These are phyloP conservation scores for Apistogramma diplotaenia DNA, from an alignment of 2,113 vertebrate genomes.

Conservation along the genomic window DNA sequence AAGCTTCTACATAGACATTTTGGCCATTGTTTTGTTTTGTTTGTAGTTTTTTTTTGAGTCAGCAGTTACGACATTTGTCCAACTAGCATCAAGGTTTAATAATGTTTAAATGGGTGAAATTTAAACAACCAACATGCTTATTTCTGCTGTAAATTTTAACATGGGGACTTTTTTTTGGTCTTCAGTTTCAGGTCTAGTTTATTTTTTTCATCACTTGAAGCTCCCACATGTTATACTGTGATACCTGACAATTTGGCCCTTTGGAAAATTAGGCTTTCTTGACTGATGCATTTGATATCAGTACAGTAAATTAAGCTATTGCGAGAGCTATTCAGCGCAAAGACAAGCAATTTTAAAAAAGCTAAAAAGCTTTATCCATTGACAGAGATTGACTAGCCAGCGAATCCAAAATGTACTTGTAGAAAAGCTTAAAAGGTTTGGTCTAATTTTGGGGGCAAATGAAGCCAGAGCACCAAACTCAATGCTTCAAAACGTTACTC, in stretches of 20 bases:
- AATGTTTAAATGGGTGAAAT: neutral
- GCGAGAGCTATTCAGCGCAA: too few species aligned
- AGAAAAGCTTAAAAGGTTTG: neutral
- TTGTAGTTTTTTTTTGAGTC: neutral
- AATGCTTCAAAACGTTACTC: neutral
- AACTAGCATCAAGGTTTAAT: neutral
- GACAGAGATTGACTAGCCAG: too few species aligned
- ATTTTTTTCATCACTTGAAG: neutral
- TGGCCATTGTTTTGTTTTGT: too few species aligned
- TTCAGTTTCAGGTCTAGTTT: neutral
- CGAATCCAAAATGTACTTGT: neutral
- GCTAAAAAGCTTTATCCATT: neutral
- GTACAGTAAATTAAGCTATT: neutral
- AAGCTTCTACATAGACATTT: too few species aligned
- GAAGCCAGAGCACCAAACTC: neutral
- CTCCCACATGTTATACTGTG: neutral
- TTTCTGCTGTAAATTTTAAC: neutral
- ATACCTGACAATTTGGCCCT: neutral
- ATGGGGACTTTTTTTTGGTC: too few species aligned
- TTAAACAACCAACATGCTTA: neutral
- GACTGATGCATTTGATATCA: neutral
- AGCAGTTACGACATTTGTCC: neutral
- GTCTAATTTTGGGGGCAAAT: accelerated
- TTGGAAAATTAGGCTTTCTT: neutral
- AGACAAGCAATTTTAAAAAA: too few species aligned